Base-by-base conservation (phyloP, 2,797 vertebrate genomes). In the Syngnathus acus region DNA sequence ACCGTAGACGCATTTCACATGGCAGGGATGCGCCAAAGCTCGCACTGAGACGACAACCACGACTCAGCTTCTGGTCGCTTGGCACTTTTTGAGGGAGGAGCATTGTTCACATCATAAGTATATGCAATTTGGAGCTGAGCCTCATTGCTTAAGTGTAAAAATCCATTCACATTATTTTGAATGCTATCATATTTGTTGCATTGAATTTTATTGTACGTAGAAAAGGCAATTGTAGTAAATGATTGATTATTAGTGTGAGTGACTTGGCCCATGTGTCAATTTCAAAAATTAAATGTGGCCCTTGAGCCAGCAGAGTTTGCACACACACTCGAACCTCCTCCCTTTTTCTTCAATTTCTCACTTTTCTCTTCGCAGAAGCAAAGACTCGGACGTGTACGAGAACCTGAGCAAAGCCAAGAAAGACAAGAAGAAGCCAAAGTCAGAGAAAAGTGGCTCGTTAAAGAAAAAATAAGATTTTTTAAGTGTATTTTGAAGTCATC, bases 391-490 rank as follows among this genome's bases (percentile, higher is more conserved):
- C 0, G 71, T 95, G 21, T 98, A 97, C 8, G 95, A 96, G 77
- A 99, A 98, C 79, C 48, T 95, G 65, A 78, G 87, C 0, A 86
- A 89, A 73, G 91, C 82, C 53, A 98, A 94, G 87, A 96, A 94
- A 81, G 95, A 95, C 8, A 76, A 82, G 37, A 93, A 91, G 83
- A 97, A 97, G 72, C 87, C 92, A 70, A 89, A 87, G 65, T 91
- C 93, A 0, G 94, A 96, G 72, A 93, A 92, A 78, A 82, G 81
- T 26, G 90, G 92, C 16, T 98, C 97, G 0, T 68, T 98, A 72
- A 91, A 69, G 53, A 97, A 94, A 88, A 94, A 88, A 90, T 97
- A 96, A 91, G 76, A 40, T 8, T n/a, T 63, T 67, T 72, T 37
- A 65, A 77, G 67, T 62, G 68, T 57, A 64, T 65, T 39, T n/a